Evolutionary conservation across 2,888 invertebrate species (phyloP).

Genomic region (Watsonalla binaria): DNA sequence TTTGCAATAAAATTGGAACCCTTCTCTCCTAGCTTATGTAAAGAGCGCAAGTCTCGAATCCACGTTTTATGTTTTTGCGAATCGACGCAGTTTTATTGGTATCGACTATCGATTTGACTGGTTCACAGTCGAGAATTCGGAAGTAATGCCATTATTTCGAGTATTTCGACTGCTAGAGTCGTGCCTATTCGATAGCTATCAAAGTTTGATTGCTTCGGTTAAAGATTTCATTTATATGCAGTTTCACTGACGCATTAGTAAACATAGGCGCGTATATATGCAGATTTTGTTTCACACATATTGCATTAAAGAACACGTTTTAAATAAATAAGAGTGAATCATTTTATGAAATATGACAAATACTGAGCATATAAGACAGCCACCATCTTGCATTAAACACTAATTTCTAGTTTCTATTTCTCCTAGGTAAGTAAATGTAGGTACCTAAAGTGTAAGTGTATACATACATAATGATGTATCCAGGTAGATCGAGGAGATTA

Average conservation of each 20-base stretch:
- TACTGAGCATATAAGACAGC: too few species aligned
- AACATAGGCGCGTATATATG: constrained; percentile 14
- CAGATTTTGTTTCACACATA: too few species aligned
- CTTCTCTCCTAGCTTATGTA: constrained; percentile 73
- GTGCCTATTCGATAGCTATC: constrained; percentile 65
- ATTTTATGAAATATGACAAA: too few species aligned
- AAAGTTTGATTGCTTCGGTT: constrained; percentile 60
- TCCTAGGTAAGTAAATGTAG: too few species aligned
- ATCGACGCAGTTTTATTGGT: constrained; percentile 74
- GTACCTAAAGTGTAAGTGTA: background rate
- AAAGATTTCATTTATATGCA: constrained; percentile 54
- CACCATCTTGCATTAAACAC: too few species aligned
- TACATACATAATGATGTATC: constrained; percentile 16
- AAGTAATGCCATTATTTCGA: constrained; percentile 64
- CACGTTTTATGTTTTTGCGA: constrained; percentile 76
- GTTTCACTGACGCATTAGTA: constrained; percentile 29
- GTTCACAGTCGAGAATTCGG: constrained; percentile 62
- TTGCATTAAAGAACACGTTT: too few species aligned
- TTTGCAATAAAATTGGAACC: constrained; percentile 75
- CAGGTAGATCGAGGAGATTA: constrained; percentile 41
- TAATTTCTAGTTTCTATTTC: too few species aligned
- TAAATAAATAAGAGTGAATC: too few species aligned
- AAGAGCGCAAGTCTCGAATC: constrained; percentile 71
- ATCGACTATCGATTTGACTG: constrained; percentile 71
- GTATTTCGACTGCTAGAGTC: constrained; percentile 56